Conservation (phyloP, 2,888 invertebrate genomes). For the Coenonympha glycerion region DNA sequence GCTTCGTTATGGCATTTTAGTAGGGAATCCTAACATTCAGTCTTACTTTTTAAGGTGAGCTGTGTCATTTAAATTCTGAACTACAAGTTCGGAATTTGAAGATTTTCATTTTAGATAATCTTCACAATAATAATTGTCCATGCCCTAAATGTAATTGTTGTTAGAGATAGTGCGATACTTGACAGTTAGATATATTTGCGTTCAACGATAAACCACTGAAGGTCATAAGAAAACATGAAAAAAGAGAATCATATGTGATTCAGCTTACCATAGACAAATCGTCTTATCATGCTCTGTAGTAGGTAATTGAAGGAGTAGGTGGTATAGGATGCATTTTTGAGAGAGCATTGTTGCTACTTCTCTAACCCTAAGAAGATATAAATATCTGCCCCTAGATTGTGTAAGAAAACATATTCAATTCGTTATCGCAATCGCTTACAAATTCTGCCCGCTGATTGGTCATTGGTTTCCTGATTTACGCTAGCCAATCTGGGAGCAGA, state of each 20-base stretch:
- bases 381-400: too few relatives aligned
- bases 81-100: constrained; percentile 11
- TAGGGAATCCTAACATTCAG: too few relatives aligned
- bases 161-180: constrained; percentile 26
- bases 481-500: too few relatives aligned
- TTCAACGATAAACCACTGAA: constrained; percentile 34
- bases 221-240: constrained; percentile 27
- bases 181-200: constrained; percentile 28
- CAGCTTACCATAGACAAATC: background rate
- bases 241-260: background rate
- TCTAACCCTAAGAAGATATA: background rate
- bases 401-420: too few relatives aligned
- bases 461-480: too few relatives aligned
- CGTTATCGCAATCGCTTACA: too few relatives aligned
- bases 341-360: too few relatives aligned
- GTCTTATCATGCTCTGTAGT: background rate
- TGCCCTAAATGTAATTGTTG: constrained; percentile 42
- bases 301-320: too few relatives aligned
- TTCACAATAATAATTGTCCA: constrained; percentile 44
- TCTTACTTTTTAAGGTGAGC: too few relatives aligned
- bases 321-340: too few relatives aligned
- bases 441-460: too few relatives aligned
- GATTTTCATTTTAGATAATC: constrained; percentile 23
- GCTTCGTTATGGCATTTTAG: too few relatives aligned
- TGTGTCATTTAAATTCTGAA: background rate